Evolutionary conservation across 2,888 invertebrate genomes (phyloP), one percentile per base, ranked within the genome.

Genomic region (Diabrotica balteata): DNA sequence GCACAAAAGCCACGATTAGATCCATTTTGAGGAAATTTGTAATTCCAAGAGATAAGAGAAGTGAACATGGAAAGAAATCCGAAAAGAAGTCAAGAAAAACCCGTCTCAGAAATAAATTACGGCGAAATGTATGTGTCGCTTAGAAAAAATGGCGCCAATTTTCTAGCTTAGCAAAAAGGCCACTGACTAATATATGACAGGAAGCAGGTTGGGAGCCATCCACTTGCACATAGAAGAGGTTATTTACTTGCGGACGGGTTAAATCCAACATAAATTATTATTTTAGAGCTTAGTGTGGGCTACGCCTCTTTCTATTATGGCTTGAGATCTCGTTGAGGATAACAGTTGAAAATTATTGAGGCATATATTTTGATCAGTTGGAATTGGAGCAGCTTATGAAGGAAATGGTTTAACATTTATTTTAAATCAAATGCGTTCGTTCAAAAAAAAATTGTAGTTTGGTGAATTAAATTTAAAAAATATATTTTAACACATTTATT

Each of bases 131-230:
- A 55, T 50, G 46, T 46, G 55, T 63, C 63, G 10, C 22, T 51
- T 43, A 8, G 49, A 52, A 63, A 63, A 63, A 63, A 63, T 57
- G 55, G 54, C 55, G 63, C 55, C 50, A 57, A 63, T 63, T 63
- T 63, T 63, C 63, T 50, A 50, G 55, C 54, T 63, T 63, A 11
- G 49, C 63, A 55, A 57, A 57, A 57, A 57, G 45, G 17, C 17
- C 55, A 57, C 55, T 47, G 47, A 58, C 46, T 62, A 54, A 62
- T 62, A 62, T 62, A 46, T 46, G 55, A 57, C 55, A 45, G 55
- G 45, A 57, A 57, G 55, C 55, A 57, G 43, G 55, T 57, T 57
- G 55, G 55, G 45, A 11, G 17, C 45, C 55, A 44, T 57, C 45
- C 45, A 8, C 55, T 43, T 17, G 44, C 11, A 55, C 32, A 53